Evolutionary conservation across 2,888 invertebrate species (phyloP).

Genomic region (Hyppa rectilinea): DNA sequence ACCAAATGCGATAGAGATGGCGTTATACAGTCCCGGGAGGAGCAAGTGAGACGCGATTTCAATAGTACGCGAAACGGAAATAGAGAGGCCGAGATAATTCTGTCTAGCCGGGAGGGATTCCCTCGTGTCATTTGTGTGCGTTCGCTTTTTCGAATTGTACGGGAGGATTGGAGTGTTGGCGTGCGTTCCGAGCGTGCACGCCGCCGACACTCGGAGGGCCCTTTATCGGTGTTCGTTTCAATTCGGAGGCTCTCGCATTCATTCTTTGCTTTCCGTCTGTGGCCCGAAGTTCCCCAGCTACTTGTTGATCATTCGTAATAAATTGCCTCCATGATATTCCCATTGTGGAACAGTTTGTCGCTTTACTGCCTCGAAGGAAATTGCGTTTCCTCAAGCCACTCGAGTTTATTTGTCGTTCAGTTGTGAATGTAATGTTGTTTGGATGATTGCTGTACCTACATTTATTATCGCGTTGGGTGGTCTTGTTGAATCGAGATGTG

Average conservation of each 20-base stretch:
- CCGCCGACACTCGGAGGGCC: conserved; percentile 78
- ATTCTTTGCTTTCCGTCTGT: conserved; percentile 86
- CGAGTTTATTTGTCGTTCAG: conserved; percentile 83
- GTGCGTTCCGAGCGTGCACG: conserved; percentile 79
- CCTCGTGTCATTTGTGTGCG: conserved; percentile 90
- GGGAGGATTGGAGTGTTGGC: conserved; percentile 85
- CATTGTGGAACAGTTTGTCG: conserved; percentile 90
- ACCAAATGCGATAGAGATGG: conserved; percentile 88
- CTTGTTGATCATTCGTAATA: conserved; percentile 91
- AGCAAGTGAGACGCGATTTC: conserved; percentile 84
- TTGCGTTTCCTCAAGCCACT: conserved; percentile 87
- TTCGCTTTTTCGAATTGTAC: conserved; percentile 87
- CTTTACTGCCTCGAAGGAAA: conserved; percentile 89
- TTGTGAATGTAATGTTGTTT: conserved; percentile 66
- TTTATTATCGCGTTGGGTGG: conserved; percentile 37
- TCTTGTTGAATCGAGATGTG: conserved; percentile 16
- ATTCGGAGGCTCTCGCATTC: conserved; percentile 76
- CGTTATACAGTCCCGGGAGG: conserved; percentile 62
- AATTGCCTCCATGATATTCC: conserved; percentile 90
- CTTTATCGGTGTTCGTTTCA: conserved; percentile 78
- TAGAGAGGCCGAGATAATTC: conserved; percentile 90
- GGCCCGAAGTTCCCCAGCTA: conserved; percentile 83
- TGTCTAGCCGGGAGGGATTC: conserved; percentile 90
- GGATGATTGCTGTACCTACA: conserved; percentile 48
- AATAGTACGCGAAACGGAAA: conserved; percentile 91